Evolutionary conservation across 35 echinoderm and acorn worm species (phyloP).

Genomic region (Hemicentrotus pulcherrimus): DNA sequence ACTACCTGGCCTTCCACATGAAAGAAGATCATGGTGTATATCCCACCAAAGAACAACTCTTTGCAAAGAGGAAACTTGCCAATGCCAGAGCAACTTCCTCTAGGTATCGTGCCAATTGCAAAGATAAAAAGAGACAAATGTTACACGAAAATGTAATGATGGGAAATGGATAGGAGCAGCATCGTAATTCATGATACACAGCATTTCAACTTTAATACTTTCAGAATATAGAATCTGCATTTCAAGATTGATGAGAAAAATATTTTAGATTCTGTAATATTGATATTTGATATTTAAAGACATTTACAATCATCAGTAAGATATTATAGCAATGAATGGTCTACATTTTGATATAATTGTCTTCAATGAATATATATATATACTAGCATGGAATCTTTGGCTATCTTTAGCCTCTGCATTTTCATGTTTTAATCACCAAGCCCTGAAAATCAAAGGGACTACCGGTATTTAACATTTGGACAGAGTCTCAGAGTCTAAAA

Average conservation of each 20-base stretch:
- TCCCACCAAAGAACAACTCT: slow-evolving; percentile 82
- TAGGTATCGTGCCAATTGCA: slow-evolving; percentile 66
- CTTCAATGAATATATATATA: too few relatives aligned
- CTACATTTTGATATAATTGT: too few relatives aligned
- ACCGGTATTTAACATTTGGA: too few relatives aligned
- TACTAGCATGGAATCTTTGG: too few relatives aligned
- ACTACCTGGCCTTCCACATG: slow-evolving; percentile 96
- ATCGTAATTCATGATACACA: not conserved
- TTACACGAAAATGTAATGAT: slow-evolving; percentile 46
- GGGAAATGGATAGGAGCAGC: not conserved
- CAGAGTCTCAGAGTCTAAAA: too few relatives aligned
- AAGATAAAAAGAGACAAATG: slow-evolving; percentile 67
- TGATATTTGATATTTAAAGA: not conserved
- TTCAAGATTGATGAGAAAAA: not conserved
- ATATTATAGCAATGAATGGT: not conserved
- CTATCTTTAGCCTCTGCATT: not conserved
- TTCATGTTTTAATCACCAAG: not conserved
- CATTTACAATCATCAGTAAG: not conserved
- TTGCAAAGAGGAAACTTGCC: slow-evolving; percentile 81
- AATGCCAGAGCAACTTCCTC: slow-evolving; percentile 82
- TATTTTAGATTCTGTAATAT: not conserved
- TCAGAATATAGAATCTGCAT: not conserved
- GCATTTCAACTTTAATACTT: too few relatives aligned
- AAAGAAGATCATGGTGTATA: slow-evolving; percentile 84
- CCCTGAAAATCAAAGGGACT: too few relatives aligned